Base-by-base conservation (phyloP, 2,888 invertebrate species). In the Drymonia ruficornis region DNA sequence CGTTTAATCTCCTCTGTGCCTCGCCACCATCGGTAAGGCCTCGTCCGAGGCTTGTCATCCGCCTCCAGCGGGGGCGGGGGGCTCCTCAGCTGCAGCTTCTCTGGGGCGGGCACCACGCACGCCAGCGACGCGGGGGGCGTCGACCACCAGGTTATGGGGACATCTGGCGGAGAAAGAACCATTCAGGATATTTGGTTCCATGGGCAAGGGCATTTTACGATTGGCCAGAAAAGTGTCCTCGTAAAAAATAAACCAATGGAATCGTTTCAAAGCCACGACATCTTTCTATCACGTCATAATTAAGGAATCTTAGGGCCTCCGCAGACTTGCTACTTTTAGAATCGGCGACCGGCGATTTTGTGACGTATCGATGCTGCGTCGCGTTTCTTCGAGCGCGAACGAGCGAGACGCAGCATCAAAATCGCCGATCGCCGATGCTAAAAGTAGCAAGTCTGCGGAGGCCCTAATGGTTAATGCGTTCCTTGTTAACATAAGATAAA, bases 131-230 rank as follows among this genome's bases (percentile, higher is more conserved):
- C 80, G 67, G 83, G 83, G 53, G 81, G 63, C 47, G 80, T 63
- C 63, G 76, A 63, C 73, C 78, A 75, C 91, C 90, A 91, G 75
- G 78, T 85, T 78, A 89, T 72, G 61, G 85, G 83, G 51, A 84
- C 84, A 86, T 90, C 90, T 91, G 81, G 6, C 44, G 19, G 8
- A 53, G 18, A 49, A 52, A 45, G 0, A 0, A 19, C n/a, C n/a
- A 11, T 55, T 43, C 50, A 56, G 34, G 23, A 36, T 6, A 36
- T 6, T n/a, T 13, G 31, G 31, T 31, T 31, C 11, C 11, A 9
- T 31, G 11, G 31, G 11, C n/a, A n/a, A 31, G 12, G 0, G 11
- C 2, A 11, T 36, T n/a, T 36, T 36, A n/a, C n/a, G 0, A 11
- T 31, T 36, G 5, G 13, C 36, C 3, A 3, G 36, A n/a, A 36